Evolutionary conservation across 2,797 vertebrate genomes (phyloP), one percentile per base, ranked within the genome.

Genomic region (Phrynocephalus guinanensis): DNA sequence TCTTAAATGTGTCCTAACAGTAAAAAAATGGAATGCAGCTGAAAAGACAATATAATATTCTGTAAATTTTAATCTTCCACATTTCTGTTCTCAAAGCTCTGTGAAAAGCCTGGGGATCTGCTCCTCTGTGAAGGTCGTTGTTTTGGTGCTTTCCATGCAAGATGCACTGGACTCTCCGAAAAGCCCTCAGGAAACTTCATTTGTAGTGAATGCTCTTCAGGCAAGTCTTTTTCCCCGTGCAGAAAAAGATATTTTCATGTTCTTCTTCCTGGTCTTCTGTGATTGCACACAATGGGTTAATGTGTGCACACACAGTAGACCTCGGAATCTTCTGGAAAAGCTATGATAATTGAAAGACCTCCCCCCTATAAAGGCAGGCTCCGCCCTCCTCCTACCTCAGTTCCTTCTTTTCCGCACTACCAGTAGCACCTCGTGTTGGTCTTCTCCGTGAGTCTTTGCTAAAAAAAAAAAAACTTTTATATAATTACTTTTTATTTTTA

Each of bases 91-190:
- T 52, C 70, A n/a, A 95, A 99, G 99, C 89, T 97, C 81, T 99
- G 99, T 93, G 99, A 99, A 95, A 97, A 97, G 95, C 94, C 97
- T 0, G 98, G 99, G 83, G 97, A 98, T 92, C 92, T 99, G 87
- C 95, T 98, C 44, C 94, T 98, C 67, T 99, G 99, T 93, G 98
- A 99, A 95, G 99, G 99, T 3, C 97, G 97, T 83, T 99, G 99
- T 87, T 98, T 95, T 88, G 97, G 98, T 63, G 98, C 98, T 83
- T 99, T 99, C 94, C 99, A 99, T 93, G 96, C 97, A 4, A 95
- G 96, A 66, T 99, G 99, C 95, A 95, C 99, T 28, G 97, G 97
- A 78, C 96, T 96, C 66, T 88, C 97, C 70, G 89, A 96, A 86
- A 96, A 95, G 90, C 97, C 98, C 0, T 96, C 97, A 26, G 97